phyloP scores from a whole-genome alignment of 2,797 vertebrate species.

The Trachops cirrhosus region DNA sequence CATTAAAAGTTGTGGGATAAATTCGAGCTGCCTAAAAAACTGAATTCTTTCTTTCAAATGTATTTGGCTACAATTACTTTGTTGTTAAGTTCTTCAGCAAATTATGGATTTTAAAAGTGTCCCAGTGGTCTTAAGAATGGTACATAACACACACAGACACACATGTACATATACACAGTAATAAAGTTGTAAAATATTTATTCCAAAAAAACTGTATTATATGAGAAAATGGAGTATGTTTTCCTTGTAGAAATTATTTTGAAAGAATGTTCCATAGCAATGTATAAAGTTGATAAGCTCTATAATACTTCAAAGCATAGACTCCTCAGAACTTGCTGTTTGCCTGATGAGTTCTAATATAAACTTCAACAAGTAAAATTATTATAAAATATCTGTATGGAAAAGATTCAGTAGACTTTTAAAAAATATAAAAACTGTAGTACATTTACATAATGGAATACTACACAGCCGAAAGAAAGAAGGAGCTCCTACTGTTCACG shows the following conservation, averaged over 20 bases:
- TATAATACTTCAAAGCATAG: slow-evolving; percentile 19
- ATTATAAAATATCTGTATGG: not conserved
- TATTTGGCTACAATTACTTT: not conserved
- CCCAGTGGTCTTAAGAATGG: not conserved
- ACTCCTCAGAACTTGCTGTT: not conserved
- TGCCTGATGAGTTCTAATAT: not conserved
- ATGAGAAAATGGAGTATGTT: not conserved
- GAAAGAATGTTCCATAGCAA: not conserved
- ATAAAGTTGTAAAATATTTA: not conserved
- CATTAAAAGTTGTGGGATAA: not conserved
- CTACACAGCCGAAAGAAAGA: too few relatives aligned
- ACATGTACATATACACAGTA: not conserved
- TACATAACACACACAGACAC: not conserved
- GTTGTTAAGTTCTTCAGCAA: not conserved
- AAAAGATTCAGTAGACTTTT: not conserved
- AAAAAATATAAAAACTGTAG: not conserved
- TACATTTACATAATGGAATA: too few relatives aligned
- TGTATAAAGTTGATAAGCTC: not conserved
- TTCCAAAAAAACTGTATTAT: not conserved
- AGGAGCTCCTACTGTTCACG: too few relatives aligned
- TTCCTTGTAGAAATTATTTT: not conserved
- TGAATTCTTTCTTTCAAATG: not conserved
- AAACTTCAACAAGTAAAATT: not conserved
- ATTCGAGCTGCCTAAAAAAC: not conserved
- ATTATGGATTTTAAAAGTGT: not conserved